Percentiles rank a stretch among this genome's conserved stretches.
These are phyloP conservation scores for Corvus cornix DNA, from an alignment of 2,113 vertebrate genomes.

Conservation along the genomic window DNA sequence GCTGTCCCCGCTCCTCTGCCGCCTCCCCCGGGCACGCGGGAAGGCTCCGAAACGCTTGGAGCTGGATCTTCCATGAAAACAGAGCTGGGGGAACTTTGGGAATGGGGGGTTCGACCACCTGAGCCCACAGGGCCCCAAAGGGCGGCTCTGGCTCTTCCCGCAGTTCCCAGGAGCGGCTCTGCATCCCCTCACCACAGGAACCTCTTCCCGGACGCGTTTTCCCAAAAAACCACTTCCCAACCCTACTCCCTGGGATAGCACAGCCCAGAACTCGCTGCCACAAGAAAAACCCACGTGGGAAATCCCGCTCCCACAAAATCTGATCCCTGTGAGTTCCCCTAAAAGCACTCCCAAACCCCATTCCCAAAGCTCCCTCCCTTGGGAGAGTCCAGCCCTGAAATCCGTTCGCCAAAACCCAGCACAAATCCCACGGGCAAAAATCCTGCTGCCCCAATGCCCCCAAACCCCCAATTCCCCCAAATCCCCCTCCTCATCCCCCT, in stretches of 20 bases:
- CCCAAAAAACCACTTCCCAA: rapidly evolving
- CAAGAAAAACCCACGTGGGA: not conserved
- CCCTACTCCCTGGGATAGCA: not conserved
- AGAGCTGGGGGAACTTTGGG: not conserved
- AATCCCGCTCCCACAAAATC: not conserved
- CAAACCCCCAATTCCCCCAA: no score
- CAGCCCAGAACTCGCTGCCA: not conserved
- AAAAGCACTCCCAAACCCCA: rapidly evolving
- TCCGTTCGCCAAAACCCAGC: not conserved
- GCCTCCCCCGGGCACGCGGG: not conserved
- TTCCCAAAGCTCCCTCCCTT: not conserved
- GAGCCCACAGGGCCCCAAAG: not conserved
- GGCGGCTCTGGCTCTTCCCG: not conserved
- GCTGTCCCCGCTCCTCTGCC: not conserved
- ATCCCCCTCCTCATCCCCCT: not conserved
- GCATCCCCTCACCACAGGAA: not conserved
- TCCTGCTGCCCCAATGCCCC: not conserved
- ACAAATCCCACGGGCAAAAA: not conserved
- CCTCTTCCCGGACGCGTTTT: rapidly evolving
- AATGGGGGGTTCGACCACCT: no score
- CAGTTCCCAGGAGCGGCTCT: not conserved
- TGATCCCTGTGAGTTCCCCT: not conserved
- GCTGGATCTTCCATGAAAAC: not conserved
- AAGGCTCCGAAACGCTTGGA: rapidly evolving
- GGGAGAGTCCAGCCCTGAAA: not conserved